These are phyloP conservation scores for Noctua janthe DNA, from an alignment of 2,888 invertebrate genomes.

Conservation along the genomic window DNA sequence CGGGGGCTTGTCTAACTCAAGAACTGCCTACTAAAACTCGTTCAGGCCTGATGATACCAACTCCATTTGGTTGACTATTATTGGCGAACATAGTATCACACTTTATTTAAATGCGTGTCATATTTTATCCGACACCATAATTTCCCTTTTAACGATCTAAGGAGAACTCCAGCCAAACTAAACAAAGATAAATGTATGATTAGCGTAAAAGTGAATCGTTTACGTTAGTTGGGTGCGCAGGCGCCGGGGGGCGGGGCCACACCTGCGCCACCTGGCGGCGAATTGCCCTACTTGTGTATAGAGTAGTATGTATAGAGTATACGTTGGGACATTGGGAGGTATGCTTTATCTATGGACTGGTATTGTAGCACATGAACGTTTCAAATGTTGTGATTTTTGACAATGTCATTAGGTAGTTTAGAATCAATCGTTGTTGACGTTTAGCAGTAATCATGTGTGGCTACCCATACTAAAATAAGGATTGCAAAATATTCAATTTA, in stretches of 20 bases:
- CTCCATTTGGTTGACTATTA: background rate
- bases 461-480: background rate
- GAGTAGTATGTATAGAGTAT: constrained; percentile 21
- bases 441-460: background rate
- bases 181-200: constrained; percentile 56
- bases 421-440: background rate
- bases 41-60: background rate
- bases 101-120: background rate
- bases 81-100: background rate
- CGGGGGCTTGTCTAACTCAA: background rate
- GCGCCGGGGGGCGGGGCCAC: constrained; percentile 66
- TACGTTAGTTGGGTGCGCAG: constrained; percentile 57
- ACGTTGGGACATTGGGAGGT: constrained; percentile 22
- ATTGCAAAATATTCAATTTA: background rate
- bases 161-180: constrained; percentile 23
- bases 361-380: background rate
- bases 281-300: constrained; percentile 63
- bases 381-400: background rate
- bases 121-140: background rate
- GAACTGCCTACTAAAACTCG: background rate
- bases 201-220: constrained; percentile 62
- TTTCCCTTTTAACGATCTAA: constrained; percentile 21
- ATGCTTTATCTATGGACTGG: constrained; percentile 16
- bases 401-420: background rate
- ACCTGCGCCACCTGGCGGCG: constrained; percentile 68